Base-by-base conservation (phyloP, 2,888 invertebrate species). In the Agrochola lota region DNA sequence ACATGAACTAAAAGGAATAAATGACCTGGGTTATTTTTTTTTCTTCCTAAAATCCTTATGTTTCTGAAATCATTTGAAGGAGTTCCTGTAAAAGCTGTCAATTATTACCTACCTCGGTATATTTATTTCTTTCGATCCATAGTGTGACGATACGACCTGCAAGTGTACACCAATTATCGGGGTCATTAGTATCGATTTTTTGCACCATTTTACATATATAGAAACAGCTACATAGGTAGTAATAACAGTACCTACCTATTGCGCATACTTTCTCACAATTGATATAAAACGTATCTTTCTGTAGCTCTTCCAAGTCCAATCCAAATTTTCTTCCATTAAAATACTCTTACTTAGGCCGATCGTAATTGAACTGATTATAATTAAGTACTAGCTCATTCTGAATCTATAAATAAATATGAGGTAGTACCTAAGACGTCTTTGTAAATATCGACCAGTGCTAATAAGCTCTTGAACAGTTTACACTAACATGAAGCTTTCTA, bases 381-480 rank as follows among this genome's bases (percentile, higher is more conserved):
- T 15, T 43, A 30, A 71, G 20, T 49, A 73, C 40, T 59, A 73
- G 59, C 35, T 66, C 7, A 66, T 63, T 30, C 11, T 20, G 12
- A 75, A 52, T 26, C 15, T 81, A 59, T 81, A 11, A 66, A 55
- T 74, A 66, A 30, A 30, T 60, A 30, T 26, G 11, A 26, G 11
- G 2, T 3, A 17, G 26, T 60, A 26, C 59, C 26, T 40, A 20
- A 52, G 57, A 73, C 64, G 64, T 52, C 30, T 64, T 43, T 52
- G 49, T 78, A 26, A 55, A 66, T 81, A 74, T 74, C 30, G 74
- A 81, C 26, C 74, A 30, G 1, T 23, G 7, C 4, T 59, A 78
- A 43, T 59, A 43, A 73, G 43, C 59, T 64, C 35, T 59, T 81
- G 64, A 78, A 66, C 26, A 52, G 23, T 59, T 73, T 46, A 52